phyloP scores from a whole-genome alignment of 2,888 invertebrate species.

The Papilio elwesi region DNA sequence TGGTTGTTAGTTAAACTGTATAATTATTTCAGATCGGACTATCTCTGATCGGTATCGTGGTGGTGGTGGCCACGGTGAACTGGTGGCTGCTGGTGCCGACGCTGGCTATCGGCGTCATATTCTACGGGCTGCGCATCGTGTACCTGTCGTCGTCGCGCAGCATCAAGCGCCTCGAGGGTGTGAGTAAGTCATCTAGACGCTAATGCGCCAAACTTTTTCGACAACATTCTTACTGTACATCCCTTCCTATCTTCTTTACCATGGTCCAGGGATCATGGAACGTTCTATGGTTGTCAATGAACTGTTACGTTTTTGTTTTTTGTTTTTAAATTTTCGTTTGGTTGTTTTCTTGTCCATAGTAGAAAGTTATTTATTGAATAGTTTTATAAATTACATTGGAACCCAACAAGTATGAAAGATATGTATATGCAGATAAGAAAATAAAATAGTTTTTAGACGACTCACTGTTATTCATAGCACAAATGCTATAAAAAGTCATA shows the following conservation, averaged over 20 bases:
- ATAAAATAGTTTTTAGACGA: no score
- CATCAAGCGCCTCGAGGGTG: constrained; percentile 92
- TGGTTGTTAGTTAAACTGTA: not conserved
- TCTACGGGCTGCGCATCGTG: constrained; percentile 89
- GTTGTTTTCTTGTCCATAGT: no score
- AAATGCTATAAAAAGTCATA: no score
- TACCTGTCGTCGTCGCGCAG: constrained; percentile 92
- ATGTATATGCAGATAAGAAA: no score
- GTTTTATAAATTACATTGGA: no score
- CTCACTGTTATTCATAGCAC: no score
- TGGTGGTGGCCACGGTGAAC: constrained; percentile 91
- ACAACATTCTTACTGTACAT: constrained; percentile 12
- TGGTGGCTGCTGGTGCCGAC: constrained; percentile 90
- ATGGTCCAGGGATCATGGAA: not conserved
- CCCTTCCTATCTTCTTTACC: not conserved
- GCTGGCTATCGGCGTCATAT: constrained; percentile 87
- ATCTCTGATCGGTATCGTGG: constrained; percentile 90
- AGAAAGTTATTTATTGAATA: no score
- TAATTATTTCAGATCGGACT: constrained; percentile 87
- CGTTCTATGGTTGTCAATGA: not conserved
- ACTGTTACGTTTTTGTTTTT: not conserved
- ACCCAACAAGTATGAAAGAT: no score
- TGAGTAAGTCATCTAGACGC: constrained; percentile 87
- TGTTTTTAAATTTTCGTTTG: not conserved
- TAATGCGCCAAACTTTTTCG: constrained; percentile 46